Percentiles rank a stretch among this genome's conserved stretches.
Evolutionary conservation across 2,113 vertebrate species (phyloP).

Genomic region (Cyanistes caeruleus): DNA sequence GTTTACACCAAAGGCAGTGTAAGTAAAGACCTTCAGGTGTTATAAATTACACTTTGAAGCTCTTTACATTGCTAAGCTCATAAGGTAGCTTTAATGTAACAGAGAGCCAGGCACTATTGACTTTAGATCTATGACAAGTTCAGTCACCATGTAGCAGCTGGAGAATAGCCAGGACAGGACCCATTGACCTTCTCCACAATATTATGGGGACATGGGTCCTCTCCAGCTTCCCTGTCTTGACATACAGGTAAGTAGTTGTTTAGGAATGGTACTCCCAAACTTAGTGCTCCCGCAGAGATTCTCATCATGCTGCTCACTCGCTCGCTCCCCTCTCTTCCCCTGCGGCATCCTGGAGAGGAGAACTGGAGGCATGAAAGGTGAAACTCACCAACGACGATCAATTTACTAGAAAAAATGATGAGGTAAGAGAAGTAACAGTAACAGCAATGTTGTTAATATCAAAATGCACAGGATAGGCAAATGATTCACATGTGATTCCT

Average conservation of each 20-base stretch:
- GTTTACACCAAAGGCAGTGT: background rate
- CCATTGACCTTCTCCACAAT: background rate
- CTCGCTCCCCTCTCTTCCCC: background rate
- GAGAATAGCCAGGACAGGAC: background rate
- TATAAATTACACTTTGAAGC: background rate
- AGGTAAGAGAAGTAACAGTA: background rate
- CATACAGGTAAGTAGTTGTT: background rate
- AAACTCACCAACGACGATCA: background rate
- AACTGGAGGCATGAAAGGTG: background rate
- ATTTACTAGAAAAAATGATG: background rate
- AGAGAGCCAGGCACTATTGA: background rate
- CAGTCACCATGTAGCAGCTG: background rate
- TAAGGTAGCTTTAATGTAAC: background rate
- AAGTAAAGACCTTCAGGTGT: background rate
- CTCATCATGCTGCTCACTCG: accelerated
- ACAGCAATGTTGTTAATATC: background rate
- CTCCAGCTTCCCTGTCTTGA: background rate
- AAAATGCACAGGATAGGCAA: background rate
- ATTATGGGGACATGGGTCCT: background rate
- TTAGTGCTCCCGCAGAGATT: background rate
- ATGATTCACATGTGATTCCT: accelerated
- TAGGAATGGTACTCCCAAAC: background rate
- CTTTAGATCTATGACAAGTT: background rate
- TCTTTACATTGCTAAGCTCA: background rate
- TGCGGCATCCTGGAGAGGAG: background rate